Conservation (phyloP, 2,113 vertebrate species). For the Lampris megalopsis region DNA sequence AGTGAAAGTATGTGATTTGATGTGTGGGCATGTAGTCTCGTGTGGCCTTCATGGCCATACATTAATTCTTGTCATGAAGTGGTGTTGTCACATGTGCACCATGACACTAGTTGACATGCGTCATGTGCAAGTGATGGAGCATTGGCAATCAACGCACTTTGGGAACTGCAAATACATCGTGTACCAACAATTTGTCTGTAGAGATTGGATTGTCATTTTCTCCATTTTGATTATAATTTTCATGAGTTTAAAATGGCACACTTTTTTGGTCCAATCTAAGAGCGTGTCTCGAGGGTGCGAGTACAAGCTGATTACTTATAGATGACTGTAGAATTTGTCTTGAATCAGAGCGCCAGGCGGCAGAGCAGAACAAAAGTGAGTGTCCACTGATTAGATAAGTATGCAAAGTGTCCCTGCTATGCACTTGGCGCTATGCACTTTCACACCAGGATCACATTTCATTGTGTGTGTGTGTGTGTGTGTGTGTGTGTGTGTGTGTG, state of each 20-base stretch:
- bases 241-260: constrained; percentile 52
- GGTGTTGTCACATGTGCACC: no score
- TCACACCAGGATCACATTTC: constrained; percentile 21
- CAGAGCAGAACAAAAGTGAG: constrained; percentile 62
- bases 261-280: constrained; percentile 44
- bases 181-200: no score
- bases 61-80: no score
- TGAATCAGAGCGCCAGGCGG: constrained; percentile 47
- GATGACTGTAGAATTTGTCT: constrained; percentile 55
- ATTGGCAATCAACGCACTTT: no score
- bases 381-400: constrained; percentile 71
- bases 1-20: no score
- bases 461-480: not conserved
- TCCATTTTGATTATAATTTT: constrained; percentile 65
- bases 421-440: constrained; percentile 22
- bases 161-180: no score
- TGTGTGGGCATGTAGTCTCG: no score
- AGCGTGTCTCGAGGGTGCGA: constrained; percentile 39
- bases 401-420: constrained; percentile 62
- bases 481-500: not conserved
- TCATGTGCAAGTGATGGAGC: no score
- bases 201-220: not conserved
- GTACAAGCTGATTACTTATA: constrained; percentile 63
- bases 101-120: no score
- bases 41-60: no score